phyloP scores from a whole-genome alignment of 1,140 invertebrate genomes.

The Euura lappo region DNA sequence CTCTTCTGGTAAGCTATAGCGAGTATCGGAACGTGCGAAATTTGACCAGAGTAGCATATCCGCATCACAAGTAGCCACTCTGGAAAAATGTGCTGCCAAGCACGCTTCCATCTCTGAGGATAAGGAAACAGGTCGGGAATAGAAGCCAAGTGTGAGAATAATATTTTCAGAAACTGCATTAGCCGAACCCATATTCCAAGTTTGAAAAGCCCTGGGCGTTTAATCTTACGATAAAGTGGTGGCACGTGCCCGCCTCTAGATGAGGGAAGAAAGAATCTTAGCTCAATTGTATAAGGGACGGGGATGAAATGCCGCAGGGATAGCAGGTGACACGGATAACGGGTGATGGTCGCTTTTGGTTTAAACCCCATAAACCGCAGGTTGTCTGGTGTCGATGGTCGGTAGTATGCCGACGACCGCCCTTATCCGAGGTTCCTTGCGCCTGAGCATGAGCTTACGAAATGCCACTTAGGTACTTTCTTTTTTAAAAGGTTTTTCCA shows the following conservation, averaged over 20 bases:
- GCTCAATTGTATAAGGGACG: too few relatives aligned
- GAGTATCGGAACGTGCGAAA: not conserved
- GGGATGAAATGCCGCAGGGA: not conserved
- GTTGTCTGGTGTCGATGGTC: not conserved
- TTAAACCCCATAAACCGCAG: not conserved
- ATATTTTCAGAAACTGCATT: too few relatives aligned
- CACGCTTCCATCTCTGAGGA: too few relatives aligned
- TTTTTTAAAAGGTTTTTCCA: conserved; percentile 4
- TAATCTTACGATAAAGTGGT: conserved; percentile 32
- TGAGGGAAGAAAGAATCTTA: too few relatives aligned
- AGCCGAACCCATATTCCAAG: not conserved
- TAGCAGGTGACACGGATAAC: not conserved
- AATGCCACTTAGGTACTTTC: conserved; percentile 1
- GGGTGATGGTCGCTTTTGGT: not conserved
- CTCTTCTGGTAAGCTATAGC: too few relatives aligned
- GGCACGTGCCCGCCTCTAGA: conserved; percentile 35
- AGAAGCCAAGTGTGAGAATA: too few relatives aligned
- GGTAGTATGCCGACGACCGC: not conserved
- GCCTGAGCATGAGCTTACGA: not conserved
- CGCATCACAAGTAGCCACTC: conserved; percentile 1
- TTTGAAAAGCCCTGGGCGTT: not conserved
- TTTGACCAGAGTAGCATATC: not conserved
- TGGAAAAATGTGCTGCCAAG: not conserved
- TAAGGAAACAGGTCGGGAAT: too few relatives aligned
- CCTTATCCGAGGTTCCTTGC: not conserved